Evolutionary conservation across 2,888 invertebrate genomes (phyloP).

Genomic region (Drosophila conformis): DNA sequence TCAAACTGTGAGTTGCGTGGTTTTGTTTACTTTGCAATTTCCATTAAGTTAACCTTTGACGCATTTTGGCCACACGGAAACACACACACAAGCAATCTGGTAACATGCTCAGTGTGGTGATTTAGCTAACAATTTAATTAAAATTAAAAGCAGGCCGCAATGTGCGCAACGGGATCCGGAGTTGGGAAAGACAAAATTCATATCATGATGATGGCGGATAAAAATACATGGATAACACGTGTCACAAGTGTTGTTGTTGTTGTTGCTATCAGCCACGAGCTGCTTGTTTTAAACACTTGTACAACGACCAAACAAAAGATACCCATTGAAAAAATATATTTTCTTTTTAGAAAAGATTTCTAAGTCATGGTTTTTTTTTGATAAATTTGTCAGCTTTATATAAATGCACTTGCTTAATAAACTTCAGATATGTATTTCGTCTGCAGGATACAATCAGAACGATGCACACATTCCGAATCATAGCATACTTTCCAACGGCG

Average conservation of each 20-base stretch:
- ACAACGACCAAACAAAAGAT: conserved; percentile 11
- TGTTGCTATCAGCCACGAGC: conserved; percentile 3
- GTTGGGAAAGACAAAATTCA: conserved; percentile 26
- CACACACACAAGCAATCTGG: conserved; percentile 5
- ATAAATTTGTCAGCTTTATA: too few species aligned
- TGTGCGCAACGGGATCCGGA: not conserved
- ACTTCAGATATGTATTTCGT: not conserved
- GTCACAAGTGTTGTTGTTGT: conserved; percentile 20
- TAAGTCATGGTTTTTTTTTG: not conserved
- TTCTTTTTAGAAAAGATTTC: not conserved
- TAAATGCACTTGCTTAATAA: not conserved
- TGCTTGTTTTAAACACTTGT: conserved; percentile 36
- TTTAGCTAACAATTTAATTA: conserved; percentile 58
- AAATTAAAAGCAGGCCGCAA: conserved; percentile 34
- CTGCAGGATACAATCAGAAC: not conserved
- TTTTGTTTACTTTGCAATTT: conserved; percentile 33
- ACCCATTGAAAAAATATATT: not conserved
- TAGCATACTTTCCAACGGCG: conserved; percentile 29
- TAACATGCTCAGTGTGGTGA: conserved; percentile 19
- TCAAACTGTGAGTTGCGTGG: conserved; percentile 13
- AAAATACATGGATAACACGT: conserved; percentile 43
- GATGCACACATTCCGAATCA: conserved; percentile 24
- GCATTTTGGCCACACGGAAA: conserved; percentile 1
- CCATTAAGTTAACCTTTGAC: conserved; percentile 41
- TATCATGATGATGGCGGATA: conserved; percentile 34